Conservation (phyloP, 2,888 invertebrate species). For the Nesidiocoris tenuis region DNA sequence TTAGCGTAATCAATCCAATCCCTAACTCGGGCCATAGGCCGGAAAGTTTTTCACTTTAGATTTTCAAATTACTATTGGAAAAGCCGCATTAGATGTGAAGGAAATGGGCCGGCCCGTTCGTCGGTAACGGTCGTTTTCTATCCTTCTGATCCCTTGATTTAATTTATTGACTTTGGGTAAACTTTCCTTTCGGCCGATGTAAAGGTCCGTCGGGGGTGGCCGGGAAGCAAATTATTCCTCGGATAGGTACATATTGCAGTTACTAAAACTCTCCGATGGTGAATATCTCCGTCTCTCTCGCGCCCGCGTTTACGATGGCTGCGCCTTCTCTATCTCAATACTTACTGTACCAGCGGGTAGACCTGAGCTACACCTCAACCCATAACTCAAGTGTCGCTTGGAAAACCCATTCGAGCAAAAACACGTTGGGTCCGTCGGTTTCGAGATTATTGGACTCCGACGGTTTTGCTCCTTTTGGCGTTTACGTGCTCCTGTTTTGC, state of each 20-base stretch:
- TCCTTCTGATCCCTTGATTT: neutral
- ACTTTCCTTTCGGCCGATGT: neutral
- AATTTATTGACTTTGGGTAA: neutral
- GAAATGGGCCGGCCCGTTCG: neutral
- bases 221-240: neutral
- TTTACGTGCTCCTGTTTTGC: neutral
- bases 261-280: neutral
- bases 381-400: neutral
- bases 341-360: neutral
- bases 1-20: neutral
- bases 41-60: neutral
- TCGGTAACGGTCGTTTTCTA: neutral
- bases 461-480: neutral
- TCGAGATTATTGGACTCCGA: neutral
- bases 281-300: neutral
- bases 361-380: neutral
- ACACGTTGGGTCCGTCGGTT: neutral
- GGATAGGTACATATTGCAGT: neutral
- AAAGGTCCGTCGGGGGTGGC: neutral
- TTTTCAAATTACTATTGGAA: neutral
- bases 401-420: neutral
- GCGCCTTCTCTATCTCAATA: neutral
- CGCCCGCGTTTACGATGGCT: neutral
- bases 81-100: neutral
- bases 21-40: neutral